Conservation (phyloP, 1,140 invertebrate genomes). For the Trissolcus basalis region DNA sequence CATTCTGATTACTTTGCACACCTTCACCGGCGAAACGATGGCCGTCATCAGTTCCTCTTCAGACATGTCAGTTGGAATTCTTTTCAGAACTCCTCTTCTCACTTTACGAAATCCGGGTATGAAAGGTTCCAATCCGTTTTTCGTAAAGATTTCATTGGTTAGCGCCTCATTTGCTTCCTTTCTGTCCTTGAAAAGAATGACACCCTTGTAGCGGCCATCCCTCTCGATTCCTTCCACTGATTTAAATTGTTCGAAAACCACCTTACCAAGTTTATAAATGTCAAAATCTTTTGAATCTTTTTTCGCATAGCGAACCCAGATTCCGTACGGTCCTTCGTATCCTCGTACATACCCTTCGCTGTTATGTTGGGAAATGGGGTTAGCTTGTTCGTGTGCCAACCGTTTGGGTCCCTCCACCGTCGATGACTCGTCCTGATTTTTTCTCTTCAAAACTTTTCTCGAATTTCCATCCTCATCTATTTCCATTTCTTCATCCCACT, state of each 20-base stretch:
- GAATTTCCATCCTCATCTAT: too few relatives aligned
- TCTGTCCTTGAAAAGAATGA: conserved; percentile 7
- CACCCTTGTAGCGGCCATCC: conserved; percentile 5
- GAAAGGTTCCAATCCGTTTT: conserved; percentile 10
- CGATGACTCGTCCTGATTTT: too few relatives aligned
- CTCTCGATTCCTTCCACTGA: neutral
- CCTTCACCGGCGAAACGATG: neutral
- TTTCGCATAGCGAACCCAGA: conserved; percentile 2
- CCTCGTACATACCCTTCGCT: too few relatives aligned
- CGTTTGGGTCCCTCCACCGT: too few relatives aligned
- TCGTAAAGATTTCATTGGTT: conserved; percentile 1
- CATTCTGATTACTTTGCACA: conserved; percentile 7
- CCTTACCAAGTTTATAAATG: conserved; percentile 2
- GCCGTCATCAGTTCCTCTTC: neutral
- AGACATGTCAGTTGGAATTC: conserved; percentile 7
- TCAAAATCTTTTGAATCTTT: neutral
- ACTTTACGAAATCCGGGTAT: conserved; percentile 16
- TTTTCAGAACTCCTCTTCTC: conserved; percentile 15
- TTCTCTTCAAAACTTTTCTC: too few relatives aligned
- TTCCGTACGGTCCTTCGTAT: neutral
- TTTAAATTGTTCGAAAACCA: neutral
- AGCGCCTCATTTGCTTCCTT: conserved; percentile 6
- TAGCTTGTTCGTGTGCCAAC: too few relatives aligned
- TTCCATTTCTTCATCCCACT: too few relatives aligned
- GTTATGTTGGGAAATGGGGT: too few relatives aligned